These are phyloP conservation scores for Graptemys geographica DNA, from an alignment of 2,797 vertebrate species.

Conservation along the genomic window DNA sequence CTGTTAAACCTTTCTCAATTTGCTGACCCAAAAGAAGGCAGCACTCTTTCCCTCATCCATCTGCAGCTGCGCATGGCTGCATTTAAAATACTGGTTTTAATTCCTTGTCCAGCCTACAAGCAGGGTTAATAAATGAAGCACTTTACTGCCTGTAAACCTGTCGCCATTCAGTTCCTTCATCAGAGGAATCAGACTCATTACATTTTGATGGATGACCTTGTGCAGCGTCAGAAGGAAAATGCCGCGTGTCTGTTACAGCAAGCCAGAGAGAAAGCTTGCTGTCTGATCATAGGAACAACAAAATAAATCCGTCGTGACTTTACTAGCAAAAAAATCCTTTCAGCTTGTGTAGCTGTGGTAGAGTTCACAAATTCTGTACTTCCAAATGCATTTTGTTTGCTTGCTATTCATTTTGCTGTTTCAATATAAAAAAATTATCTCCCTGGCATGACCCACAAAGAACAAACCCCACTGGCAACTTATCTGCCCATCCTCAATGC, in stretches of 20 bases:
- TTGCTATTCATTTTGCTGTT: not conserved
- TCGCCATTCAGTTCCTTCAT: not conserved
- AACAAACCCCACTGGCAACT: not conserved
- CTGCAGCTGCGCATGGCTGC: not conserved
- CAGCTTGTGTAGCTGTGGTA: not conserved
- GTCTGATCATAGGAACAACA: not conserved
- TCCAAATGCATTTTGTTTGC: not conserved
- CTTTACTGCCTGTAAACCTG: not conserved
- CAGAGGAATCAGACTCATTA: constrained; percentile 11
- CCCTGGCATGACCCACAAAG: not conserved
- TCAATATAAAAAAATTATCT: not conserved
- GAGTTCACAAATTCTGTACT: not conserved
- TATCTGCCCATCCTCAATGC: not conserved
- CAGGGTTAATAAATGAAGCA: not conserved
- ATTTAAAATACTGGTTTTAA: not conserved
- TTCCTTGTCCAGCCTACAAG: not conserved
- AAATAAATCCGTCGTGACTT: not conserved
- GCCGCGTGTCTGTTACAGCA: not conserved
- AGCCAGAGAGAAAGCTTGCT: not conserved
- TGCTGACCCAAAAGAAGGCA: not conserved
- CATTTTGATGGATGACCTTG: constrained; percentile 45
- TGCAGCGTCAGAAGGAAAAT: not conserved
- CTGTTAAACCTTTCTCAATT: not conserved
- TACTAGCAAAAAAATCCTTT: not conserved
- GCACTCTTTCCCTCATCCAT: not conserved